Evolutionary conservation across 1,140 invertebrate species (phyloP), one percentile per base, ranked within the genome.

Genomic region (Glossosoma conforme): DNA sequence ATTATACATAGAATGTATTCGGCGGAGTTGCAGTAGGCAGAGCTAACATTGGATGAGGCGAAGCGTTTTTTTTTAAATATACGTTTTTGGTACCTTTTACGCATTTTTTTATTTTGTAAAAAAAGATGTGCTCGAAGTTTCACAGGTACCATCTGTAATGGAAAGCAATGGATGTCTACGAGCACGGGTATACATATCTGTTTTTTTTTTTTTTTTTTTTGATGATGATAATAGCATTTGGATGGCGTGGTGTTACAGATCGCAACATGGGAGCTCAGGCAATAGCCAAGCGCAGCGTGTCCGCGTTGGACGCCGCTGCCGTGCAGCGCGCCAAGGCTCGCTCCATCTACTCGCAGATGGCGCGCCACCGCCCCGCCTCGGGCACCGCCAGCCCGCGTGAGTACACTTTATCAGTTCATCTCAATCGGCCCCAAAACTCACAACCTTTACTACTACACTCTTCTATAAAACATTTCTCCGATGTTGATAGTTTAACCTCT

Each of bases 281-380:
- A 11, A 33, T 54, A 10, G 44, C 36, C 4, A 52, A 44, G 61
- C 81, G 93, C 52, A 96, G 93, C 36, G 92, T 89, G 62, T 95
- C 92, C 58, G 93, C 93, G 30, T 90, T 96, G 63, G 93, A 97
- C 77, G 78, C 92, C 44, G 88, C 89, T 59, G 90, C 91, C 8
- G 91, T 85, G 18, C 86, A 91, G 68, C 74, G 91, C 43, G 91
- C 91, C 13, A 87, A 89, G 60, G 86, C 84, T 0, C 76, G 90
- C 48, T 81, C 85, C 22, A 79, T 87, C 54, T 91, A 91, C 67
- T 86, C 86, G 14, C 82, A 84, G 55, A 77, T 89, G 65, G 81
- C 82, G 35, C 73, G 88, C 19, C 80, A 85, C 50, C 89, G 89
- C 70, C 73, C 81, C 30, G 78, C 81, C 40, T 78, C 80, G 49